phyloP scores from a whole-genome alignment of 2,113 vertebrate genomes.

The Antennarius striatus region DNA sequence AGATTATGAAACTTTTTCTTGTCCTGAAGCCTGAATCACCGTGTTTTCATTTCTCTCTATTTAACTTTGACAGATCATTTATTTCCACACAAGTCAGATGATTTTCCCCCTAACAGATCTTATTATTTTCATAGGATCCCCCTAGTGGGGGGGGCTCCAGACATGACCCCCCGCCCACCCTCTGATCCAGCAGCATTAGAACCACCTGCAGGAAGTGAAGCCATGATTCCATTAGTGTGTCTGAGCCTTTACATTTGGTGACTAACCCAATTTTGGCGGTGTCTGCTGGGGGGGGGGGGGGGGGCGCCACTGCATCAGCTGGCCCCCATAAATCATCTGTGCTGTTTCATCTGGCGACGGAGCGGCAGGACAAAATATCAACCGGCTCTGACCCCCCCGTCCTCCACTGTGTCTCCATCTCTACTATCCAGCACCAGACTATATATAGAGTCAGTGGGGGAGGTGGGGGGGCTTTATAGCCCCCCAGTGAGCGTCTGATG shows the following conservation, averaged over 20 bases:
- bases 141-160: too few species aligned
- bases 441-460: background rate
- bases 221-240: constrained; percentile 78
- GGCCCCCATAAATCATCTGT: constrained; percentile 77
- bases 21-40: too few species aligned
- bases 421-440: background rate
- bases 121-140: too few species aligned
- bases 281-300: constrained; percentile 55
- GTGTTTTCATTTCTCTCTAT: too few species aligned
- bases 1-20: too few species aligned
- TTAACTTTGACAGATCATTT: too few species aligned
- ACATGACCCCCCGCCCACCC: background rate
- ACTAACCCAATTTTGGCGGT: constrained; percentile 74
- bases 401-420: constrained; percentile 23
- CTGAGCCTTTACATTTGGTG: constrained; percentile 72
- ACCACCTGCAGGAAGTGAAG: constrained; percentile 66
- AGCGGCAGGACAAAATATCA: constrained; percentile 73
- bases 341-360: constrained; percentile 67
- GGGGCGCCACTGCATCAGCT: constrained; percentile 59
- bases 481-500: background rate
- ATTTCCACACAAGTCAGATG: too few species aligned
- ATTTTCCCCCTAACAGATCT: too few species aligned
- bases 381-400: constrained; percentile 47
- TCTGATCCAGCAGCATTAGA: constrained; percentile 66
- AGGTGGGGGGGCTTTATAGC: background rate